A percentile compares a stretch with the other conserved stretches of the same genome.
These are phyloP conservation scores for Chiroxiphia lanceolata DNA, from an alignment of 2,797 vertebrate genomes.

Conservation along the genomic window DNA sequence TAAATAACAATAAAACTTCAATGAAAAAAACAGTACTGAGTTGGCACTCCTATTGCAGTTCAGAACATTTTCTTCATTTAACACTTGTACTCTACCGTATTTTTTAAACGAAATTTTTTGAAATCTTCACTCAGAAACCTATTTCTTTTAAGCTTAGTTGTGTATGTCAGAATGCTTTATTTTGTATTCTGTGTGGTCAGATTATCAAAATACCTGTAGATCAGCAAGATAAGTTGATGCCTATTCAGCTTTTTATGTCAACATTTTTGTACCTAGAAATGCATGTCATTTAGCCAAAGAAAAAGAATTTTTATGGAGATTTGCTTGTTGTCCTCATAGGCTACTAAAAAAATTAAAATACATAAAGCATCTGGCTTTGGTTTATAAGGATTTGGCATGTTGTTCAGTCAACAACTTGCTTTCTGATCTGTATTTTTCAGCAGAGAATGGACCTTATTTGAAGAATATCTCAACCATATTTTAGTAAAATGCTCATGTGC, in stretches of 20 bases:
- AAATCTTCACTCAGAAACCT: not conserved
- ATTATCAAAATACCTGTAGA: not conserved
- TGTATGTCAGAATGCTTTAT: not conserved
- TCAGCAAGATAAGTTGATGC: not conserved
- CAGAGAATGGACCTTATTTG: not conserved
- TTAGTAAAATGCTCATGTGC: not conserved
- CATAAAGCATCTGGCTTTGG: not conserved
- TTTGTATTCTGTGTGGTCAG: not conserved
- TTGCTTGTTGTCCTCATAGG: not conserved
- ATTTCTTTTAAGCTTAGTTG: not conserved
- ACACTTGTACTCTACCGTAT: not conserved
- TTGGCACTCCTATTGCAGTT: not conserved
- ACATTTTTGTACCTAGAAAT: not conserved
- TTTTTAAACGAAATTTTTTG: not conserved
- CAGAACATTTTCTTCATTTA: not conserved
- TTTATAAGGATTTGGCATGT: not conserved
- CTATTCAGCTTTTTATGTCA: not conserved
- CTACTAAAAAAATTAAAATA: not conserved
- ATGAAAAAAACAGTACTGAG: not conserved
- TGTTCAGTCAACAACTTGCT: not conserved
- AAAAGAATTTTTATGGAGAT: not conserved
- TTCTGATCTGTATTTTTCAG: not conserved
- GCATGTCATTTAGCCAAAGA: not conserved
- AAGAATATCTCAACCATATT: not conserved
- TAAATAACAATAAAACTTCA: not conserved